A percentile compares a stretch with the other conserved stretches of the same genome.
phyloP scores from a whole-genome alignment of 2,797 vertebrate species.

The Manis crassicaudata region DNA sequence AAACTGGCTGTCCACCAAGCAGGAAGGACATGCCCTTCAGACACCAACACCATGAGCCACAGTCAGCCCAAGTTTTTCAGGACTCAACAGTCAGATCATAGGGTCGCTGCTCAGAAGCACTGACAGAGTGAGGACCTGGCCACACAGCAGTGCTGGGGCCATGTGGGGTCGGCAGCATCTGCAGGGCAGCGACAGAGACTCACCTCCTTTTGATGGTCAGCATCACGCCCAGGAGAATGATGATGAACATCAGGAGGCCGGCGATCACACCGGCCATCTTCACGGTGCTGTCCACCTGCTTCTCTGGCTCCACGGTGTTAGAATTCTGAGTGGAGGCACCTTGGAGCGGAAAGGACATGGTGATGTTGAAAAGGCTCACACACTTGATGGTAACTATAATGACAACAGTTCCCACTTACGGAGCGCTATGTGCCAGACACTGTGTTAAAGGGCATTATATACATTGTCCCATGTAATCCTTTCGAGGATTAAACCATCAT shows the following conservation, averaged over 20 bases:
- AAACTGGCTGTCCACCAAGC: background rate
- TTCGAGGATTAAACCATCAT: background rate
- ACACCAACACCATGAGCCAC: background rate
- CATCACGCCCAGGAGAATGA: constrained; percentile 96
- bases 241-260: constrained; percentile 97
- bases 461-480: background rate
- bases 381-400: background rate
- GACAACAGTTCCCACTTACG: background rate
- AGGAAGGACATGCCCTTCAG: background rate
- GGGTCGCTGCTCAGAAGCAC: background rate
- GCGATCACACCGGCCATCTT: constrained; percentile 99
- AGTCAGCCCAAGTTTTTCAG: background rate
- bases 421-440: constrained; percentile 49
- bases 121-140: background rate
- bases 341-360: constrained; percentile 82
- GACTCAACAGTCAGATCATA: background rate
- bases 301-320: constrained; percentile 96
- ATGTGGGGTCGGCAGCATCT: background rate
- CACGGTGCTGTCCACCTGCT: constrained; percentile 96
- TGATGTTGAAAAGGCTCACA: constrained; percentile 59
- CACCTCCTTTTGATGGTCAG: constrained; percentile 99
- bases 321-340: constrained; percentile 98
- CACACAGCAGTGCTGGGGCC: accelerated
- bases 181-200: constrained; percentile 64
- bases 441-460: background rate